Conservation (phyloP, 1,140 invertebrate species). For the Drosophila burlai region DNA sequence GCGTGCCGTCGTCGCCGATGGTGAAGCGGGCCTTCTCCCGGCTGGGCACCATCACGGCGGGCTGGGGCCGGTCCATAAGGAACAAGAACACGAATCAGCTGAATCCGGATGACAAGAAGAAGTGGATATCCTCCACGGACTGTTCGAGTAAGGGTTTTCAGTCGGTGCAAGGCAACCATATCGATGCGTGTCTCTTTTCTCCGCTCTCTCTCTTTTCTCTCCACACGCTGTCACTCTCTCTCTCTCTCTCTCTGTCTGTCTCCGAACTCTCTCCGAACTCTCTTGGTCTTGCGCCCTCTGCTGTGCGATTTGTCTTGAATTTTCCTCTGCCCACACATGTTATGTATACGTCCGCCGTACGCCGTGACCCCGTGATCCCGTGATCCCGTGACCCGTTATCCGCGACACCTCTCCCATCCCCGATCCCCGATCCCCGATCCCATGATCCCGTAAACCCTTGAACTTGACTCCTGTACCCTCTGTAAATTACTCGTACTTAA, state of each 20-base stretch:
- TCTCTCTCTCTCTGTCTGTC: constrained; percentile 21
- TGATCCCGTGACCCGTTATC: neutral
- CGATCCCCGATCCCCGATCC: neutral
- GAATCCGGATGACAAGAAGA: constrained; percentile 94
- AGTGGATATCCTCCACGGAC: constrained; percentile 96
- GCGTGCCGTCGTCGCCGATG: constrained; percentile 97
- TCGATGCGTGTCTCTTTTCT: constrained; percentile 80
- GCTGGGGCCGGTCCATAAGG: constrained; percentile 94
- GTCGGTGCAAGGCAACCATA: constrained; percentile 80
- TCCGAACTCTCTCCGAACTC: constrained; percentile 30
- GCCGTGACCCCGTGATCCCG: constrained; percentile 9
- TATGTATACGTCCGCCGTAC: constrained; percentile 36
- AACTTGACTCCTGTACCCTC: neutral
- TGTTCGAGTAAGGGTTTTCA: constrained; percentile 91
- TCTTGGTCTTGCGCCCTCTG: constrained; percentile 18
- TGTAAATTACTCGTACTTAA: constrained; percentile 35
- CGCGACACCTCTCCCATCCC: neutral
- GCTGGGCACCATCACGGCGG: constrained; percentile 94
- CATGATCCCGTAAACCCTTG: neutral
- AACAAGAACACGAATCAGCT: constrained; percentile 90
- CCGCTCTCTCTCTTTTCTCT: constrained; percentile 54
- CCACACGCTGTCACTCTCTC: constrained; percentile 44
- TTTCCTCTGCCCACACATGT: constrained; percentile 25
- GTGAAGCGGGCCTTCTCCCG: constrained; percentile 96
- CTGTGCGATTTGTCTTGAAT: constrained; percentile 47